phyloP scores from a whole-genome alignment of 2,888 invertebrate species.

The Lordiphosa fenestrarum region DNA sequence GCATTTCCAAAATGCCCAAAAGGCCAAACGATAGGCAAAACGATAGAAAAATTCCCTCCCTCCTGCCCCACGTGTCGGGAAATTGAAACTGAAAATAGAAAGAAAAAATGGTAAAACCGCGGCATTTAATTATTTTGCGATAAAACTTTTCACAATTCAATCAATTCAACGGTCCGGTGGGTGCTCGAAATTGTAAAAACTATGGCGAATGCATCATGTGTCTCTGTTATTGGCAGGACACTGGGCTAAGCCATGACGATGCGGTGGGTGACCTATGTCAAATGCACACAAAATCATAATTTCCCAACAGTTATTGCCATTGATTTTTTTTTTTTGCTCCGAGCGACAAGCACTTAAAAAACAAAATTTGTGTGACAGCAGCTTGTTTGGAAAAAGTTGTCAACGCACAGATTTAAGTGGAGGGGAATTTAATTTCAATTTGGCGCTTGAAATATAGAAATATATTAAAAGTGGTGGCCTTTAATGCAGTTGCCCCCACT shows the following conservation, averaged over 20 bases:
- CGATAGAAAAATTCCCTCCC: neutral
- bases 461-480: conserved; percentile 31
- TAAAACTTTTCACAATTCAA: conserved; percentile 70
- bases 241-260: neutral
- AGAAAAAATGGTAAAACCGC: conserved; percentile 46
- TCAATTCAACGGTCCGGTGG: conserved; percentile 48
- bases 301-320: conserved; percentile 3
- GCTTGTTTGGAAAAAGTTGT: conserved; percentile 31
- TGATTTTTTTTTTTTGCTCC: conserved; percentile 4
- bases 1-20: conserved; percentile 4
- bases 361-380: conserved; percentile 44
- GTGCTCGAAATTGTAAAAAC: neutral
- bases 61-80: neutral
- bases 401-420: conserved; percentile 46
- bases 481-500: conserved; percentile 29
- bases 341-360: conserved; percentile 3
- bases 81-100: conserved; percentile 9
- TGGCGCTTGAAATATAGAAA: conserved; percentile 11
- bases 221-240: conserved; percentile 1
- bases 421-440: conserved; percentile 45
- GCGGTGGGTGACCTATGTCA: conserved; percentile 1
- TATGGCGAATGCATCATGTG: conserved; percentile 6
- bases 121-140: conserved; percentile 63
- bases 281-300: conserved; percentile 8
- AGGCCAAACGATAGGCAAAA: neutral